Conservation (phyloP, 2,888 invertebrate genomes). For the Cyrtodaria siliqua region DNA sequence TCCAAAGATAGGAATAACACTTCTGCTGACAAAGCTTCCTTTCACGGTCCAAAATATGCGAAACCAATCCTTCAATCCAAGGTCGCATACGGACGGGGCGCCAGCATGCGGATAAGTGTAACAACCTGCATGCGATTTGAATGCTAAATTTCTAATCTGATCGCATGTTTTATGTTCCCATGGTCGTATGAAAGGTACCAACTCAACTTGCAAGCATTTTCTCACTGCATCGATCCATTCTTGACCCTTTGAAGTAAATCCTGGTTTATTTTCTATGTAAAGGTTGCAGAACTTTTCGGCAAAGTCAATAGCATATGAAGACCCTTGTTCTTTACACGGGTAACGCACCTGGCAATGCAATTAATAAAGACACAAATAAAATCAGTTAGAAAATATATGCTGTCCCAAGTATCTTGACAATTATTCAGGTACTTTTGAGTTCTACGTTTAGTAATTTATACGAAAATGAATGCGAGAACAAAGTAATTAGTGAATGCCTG, state of each 20-base stretch:
- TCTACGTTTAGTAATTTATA: too few species aligned
- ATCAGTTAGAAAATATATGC: too few species aligned
- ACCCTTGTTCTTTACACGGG: slow-evolving; percentile 22
- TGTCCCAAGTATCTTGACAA: too few species aligned
- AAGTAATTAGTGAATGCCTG: too few species aligned
- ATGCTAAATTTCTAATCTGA: slow-evolving; percentile 27
- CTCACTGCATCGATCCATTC: slow-evolving; percentile 50
- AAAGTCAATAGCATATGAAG: slow-evolving; percentile 40
- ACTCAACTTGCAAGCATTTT: slow-evolving; percentile 50
- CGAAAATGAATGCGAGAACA: too few species aligned
- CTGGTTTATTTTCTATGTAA: slow-evolving; percentile 17
- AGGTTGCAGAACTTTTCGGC: slow-evolving; percentile 49
- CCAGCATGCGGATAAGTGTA: slow-evolving; percentile 25
- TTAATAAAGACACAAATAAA: too few species aligned
- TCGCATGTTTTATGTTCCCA: slow-evolving; percentile 19
- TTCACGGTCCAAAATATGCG: not conserved
- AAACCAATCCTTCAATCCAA: not conserved
- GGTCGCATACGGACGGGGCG: slow-evolving; percentile 14
- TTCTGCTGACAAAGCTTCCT: not conserved
- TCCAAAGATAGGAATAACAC: too few species aligned
- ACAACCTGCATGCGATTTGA: slow-evolving; percentile 31
- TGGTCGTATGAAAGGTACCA: slow-evolving; percentile 47
- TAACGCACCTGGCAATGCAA: slow-evolving; percentile 32
- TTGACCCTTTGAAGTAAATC: slow-evolving; percentile 23
- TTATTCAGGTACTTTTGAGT: too few species aligned